Base-by-base conservation (phyloP, 2,113 vertebrate species). In the Dunckerocampus dactyliophorus region DNA sequence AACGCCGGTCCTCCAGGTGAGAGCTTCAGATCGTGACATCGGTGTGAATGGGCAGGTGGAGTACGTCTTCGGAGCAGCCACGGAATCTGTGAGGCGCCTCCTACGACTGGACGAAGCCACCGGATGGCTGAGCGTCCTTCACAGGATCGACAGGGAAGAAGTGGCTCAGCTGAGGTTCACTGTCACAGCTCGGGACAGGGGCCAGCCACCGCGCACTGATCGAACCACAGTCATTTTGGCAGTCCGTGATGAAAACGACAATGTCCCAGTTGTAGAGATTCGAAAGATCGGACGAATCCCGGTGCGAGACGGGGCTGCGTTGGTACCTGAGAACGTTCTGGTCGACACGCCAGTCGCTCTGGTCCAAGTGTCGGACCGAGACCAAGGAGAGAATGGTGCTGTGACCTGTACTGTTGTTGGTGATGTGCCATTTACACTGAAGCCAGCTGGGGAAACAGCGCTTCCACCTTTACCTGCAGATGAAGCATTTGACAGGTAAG, bases 11-110 rank as follows among this genome's bases (percentile, higher is more conserved):
- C 89, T 98, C 57, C 95, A 97, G 83, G 89, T 98, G 48, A 89
- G 94, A 60, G 96, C 96, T 0, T 78, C 94, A 3, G 96, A 99
- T 77, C 80, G 91, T 37, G 96, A 98, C 31, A 92, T 94, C 4
- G 96, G 95, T 17, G 94, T 97, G 60, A 99, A 99, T 0, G 95
- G 96, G 13, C 95, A 99, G 88, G 94, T 99, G 48, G 95, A 98
- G 77, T 98, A 98, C 0, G 94, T 96, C 24, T 96, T 98, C 0
- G 96, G 96, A 63, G 94, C 94, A 0, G 95, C 96, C 50, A 97
- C 95, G 0, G 95, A 98, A 81, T 94, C 94, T 0, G 95, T 96
- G 22, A 63, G 95, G 20, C 85, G 95, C 14, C 86, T 98, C 0
- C 89, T 99, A 51, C 82, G 95, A n/a, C 82, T 99, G 24, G 96